Conservation (phyloP, 2,888 invertebrate species). For the Nomada ruficornis region DNA sequence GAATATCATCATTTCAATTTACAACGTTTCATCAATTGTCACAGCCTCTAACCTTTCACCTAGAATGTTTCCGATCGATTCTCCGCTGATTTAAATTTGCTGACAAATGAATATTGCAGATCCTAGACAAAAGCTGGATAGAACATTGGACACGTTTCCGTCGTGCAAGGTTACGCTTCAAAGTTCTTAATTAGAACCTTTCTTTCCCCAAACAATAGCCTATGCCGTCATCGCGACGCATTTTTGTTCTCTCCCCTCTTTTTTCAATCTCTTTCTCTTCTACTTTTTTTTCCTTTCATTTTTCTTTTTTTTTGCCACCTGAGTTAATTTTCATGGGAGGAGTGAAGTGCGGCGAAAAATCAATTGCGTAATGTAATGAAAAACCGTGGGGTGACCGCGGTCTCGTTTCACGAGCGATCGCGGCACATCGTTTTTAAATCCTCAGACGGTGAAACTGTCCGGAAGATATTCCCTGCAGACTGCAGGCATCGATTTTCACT, state of each 20-base stretch:
- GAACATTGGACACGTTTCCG: slow-evolving; percentile 4
- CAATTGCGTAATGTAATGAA: not conserved
- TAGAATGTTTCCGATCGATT: not conserved
- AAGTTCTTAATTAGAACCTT: slow-evolving; percentile 31
- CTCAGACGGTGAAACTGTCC: slow-evolving; percentile 8
- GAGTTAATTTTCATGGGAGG: too few species aligned
- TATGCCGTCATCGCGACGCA: not conserved
- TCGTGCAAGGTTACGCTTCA: not conserved
- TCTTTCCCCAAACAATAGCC: slow-evolving; percentile 6
- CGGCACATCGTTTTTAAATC: not conserved
- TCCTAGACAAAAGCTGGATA: slow-evolving; percentile 4
- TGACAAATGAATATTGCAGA: slow-evolving; percentile 29
- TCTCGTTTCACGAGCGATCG: slow-evolving; percentile 1
- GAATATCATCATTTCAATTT: too few species aligned
- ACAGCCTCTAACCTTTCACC: not conserved
- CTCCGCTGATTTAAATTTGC: not conserved
- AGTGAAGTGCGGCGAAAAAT: not conserved
- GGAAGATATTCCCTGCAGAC: not conserved
- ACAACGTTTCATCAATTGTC: not conserved
- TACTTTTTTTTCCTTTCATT: not conserved
- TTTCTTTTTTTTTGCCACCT: too few species aligned
- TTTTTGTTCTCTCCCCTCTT: not conserved
- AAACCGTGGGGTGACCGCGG: not conserved
- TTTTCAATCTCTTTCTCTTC: not conserved
- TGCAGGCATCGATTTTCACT: slow-evolving; percentile 21